Evolutionary conservation across 2,797 vertebrate species (phyloP).

Genomic region (Acipenser ruthenus): DNA sequence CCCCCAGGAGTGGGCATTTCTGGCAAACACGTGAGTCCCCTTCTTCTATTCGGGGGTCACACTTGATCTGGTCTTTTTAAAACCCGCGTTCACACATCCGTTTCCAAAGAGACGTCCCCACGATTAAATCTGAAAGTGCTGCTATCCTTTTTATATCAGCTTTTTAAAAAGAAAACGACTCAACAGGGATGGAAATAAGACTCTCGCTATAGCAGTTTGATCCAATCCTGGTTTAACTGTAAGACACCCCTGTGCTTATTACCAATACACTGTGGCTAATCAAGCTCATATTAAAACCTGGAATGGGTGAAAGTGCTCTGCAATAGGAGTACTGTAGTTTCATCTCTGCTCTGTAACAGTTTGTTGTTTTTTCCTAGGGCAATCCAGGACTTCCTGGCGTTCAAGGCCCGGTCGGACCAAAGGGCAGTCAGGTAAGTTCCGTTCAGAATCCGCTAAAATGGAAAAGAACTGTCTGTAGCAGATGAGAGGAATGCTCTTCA

Average conservation of each 20-base stretch:
- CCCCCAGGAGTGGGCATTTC: slow-evolving; percentile 63
- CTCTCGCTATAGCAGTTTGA: too few species aligned
- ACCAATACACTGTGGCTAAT: too few species aligned
- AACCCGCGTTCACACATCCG: neutral
- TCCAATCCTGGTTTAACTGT: too few species aligned
- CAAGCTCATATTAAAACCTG: too few species aligned
- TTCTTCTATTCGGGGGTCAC: slow-evolving; percentile 3
- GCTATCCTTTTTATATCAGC: neutral
- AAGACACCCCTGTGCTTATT: too few species aligned
- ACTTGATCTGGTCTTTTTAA: too few species aligned
- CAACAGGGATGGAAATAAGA: too few species aligned
- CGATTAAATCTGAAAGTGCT: slow-evolving; percentile 10
- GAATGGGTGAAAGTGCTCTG: too few species aligned
- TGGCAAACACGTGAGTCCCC: slow-evolving; percentile 72
- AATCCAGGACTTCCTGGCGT: slow-evolving; percentile 66
- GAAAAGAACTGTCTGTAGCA: neutral
- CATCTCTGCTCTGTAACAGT: neutral
- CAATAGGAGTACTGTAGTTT: neutral
- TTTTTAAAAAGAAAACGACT: too few species aligned
- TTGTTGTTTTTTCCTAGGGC: slow-evolving; percentile 52
- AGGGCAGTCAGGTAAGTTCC: slow-evolving; percentile 71
- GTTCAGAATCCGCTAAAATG: neutral
- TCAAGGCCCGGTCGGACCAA: slow-evolving; percentile 61
- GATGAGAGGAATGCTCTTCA: neutral
- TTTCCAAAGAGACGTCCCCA: slow-evolving; percentile 1